phyloP scores from a whole-genome alignment of 2,797 vertebrate species.

The Melanotaenia parkinsoni region DNA sequence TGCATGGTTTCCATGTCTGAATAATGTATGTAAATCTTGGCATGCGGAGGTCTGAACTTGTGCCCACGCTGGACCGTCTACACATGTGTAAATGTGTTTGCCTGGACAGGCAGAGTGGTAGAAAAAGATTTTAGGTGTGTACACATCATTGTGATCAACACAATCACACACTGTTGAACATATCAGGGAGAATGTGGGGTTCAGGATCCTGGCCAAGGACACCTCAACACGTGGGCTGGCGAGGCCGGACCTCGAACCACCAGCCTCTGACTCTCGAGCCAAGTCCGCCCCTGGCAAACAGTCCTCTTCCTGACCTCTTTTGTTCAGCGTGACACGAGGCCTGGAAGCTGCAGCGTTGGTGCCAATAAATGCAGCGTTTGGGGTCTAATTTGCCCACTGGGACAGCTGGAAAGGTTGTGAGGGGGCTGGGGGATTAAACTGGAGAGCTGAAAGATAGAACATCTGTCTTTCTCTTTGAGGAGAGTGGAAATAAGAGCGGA shows the following conservation, averaged over 20 bases:
- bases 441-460: slow-evolving; percentile 52
- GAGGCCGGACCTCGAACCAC: neutral
- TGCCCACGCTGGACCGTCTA: neutral
- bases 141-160: neutral
- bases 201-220: neutral
- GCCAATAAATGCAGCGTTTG: slow-evolving; percentile 33
- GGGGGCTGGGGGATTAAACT: slow-evolving; percentile 35
- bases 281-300: neutral
- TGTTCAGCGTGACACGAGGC: slow-evolving; percentile 21
- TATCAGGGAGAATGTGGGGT: neutral
- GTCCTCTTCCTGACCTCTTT: slow-evolving; percentile 24
- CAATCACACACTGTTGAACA: neutral
- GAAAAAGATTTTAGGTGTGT: no score
- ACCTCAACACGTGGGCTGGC: neutral
- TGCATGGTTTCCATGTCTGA: neutral
- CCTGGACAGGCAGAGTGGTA: neutral
- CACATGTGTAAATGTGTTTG: neutral
- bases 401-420: slow-evolving; percentile 31
- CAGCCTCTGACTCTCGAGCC: neutral
- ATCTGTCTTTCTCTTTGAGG: slow-evolving; percentile 65
- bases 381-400: slow-evolving; percentile 35
- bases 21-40: neutral
- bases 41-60: neutral
- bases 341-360: slow-evolving; percentile 30
- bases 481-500: slow-evolving; percentile 73